A percentile compares a stretch with the other conserved stretches of the same genome.
These are phyloP conservation scores for Kryphioiulus occultus DNA, from an alignment of 2,888 invertebrate genomes.

Conservation along the genomic window DNA sequence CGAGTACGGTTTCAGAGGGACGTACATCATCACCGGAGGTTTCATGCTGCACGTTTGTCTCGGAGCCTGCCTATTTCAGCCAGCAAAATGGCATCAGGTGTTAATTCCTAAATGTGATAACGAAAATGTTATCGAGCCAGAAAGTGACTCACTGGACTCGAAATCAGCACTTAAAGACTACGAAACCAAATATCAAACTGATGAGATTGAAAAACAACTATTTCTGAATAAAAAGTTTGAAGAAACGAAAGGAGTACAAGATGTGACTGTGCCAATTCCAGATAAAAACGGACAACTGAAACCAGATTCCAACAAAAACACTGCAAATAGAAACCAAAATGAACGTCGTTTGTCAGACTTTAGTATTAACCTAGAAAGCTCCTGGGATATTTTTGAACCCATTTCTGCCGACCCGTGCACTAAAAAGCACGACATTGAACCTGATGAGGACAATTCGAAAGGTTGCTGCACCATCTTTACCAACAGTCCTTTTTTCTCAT, in stretches of 20 bases:
- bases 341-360: conserved; percentile 36
- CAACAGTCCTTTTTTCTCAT: not conserved
- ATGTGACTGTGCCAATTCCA: not conserved
- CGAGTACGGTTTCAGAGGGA: conserved; percentile 69
- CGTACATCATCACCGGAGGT: conserved; percentile 73
- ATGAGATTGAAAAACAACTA: not conserved
- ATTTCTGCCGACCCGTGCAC: not conserved
- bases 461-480: not conserved
- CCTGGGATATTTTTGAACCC: conserved; percentile 42
- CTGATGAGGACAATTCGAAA: not conserved
- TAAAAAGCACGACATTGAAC: not conserved
- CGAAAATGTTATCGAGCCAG: not conserved
- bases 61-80: conserved; percentile 73
- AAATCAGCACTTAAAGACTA: not conserved
- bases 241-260: not conserved
- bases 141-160: not conserved
- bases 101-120: not conserved
- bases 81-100: conserved; percentile 57
- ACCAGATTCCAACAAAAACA: not conserved
- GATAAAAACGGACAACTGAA: not conserved
- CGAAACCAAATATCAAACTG: not conserved
- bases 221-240: not conserved
- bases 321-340: not conserved
- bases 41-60: conserved; percentile 80
- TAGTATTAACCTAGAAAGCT: conserved; percentile 39